Conservation (phyloP, 2,113 vertebrate species). For the Mesoclemmys tuberculata region DNA sequence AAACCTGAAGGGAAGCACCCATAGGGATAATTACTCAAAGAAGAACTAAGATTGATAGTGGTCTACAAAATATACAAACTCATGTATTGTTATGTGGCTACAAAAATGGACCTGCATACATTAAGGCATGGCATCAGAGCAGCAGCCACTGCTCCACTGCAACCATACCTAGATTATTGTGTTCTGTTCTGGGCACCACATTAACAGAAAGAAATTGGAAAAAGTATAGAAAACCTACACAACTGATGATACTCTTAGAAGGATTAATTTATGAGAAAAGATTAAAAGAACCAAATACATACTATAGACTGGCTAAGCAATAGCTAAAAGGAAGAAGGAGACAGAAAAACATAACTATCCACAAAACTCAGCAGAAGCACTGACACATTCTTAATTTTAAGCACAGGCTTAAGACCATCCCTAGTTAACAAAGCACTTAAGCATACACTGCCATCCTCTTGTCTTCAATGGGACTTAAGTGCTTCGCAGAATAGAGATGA, state of each 20-base stretch:
- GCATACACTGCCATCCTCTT: not conserved
- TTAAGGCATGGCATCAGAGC: not conserved
- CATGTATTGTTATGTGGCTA: not conserved
- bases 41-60: not conserved
- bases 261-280: not conserved
- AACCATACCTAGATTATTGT: not conserved
- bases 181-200: not conserved
- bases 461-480: not conserved
- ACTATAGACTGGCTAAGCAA: not conserved
- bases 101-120: not conserved
- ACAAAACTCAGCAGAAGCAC: not conserved
- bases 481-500: not conserved
- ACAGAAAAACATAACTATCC: not conserved
- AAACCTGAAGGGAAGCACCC: not conserved
- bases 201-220: not conserved
- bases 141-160: not conserved
- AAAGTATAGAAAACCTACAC: not conserved
- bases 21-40: not conserved
- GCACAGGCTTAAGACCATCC: not conserved
- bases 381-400: not conserved
- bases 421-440: not conserved
- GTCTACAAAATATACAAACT: not conserved
- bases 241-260: not conserved
- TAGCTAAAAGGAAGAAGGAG: not conserved
- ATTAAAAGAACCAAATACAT: not conserved